Evolutionary conservation across 2,888 invertebrate species (phyloP), one percentile per base, ranked within the genome.

Genomic region (Microctonus brassicae): DNA sequence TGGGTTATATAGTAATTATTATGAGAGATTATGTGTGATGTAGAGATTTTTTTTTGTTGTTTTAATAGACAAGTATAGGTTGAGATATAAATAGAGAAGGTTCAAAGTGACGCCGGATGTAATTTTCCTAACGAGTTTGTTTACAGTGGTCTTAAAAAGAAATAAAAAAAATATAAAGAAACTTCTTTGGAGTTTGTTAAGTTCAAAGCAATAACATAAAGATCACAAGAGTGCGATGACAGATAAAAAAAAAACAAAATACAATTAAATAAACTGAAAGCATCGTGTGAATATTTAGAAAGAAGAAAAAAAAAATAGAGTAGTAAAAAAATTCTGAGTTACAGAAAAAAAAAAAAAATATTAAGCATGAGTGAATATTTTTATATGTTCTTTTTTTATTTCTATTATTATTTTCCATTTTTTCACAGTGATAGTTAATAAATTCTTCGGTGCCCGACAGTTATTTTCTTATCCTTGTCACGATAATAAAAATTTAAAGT

Each of bases 401-500:
- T 42, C n/a, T 17, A 4, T n/a, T 42, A 4, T 0, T 42, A 13
- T 7, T 17, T 42, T 42, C 17, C 42, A n/a, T n/a, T 2, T 42
- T 42, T 4, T 42, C 17, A 0, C 2, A 6, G 13, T 42, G n/a
- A 42, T 42, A 42, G 4, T 42, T 13, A 17, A 47, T 0, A 7
- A 47, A 5, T 47, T 5, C n/a, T 39, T 47, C n/a, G n/a, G 47
- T 47, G 47, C 17, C 9, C 9, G 34, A 68, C 34, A 61, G 33
- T 64, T 58, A 42, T 57, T 57, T 58, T 11, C 9, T 62, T 33
- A 47, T 39, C n/a, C 39, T 20, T 39, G 22, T 57, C 42, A 20
- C 10, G 22, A 57, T 34, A 64, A 64, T 64, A 58, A 70, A 63
- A 61, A 58, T 42, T 26, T 34, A 9, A 42, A 55, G 55, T 57